These are phyloP conservation scores for Plebejus argus DNA, from an alignment of 2,888 invertebrate genomes.

Conservation along the genomic window DNA sequence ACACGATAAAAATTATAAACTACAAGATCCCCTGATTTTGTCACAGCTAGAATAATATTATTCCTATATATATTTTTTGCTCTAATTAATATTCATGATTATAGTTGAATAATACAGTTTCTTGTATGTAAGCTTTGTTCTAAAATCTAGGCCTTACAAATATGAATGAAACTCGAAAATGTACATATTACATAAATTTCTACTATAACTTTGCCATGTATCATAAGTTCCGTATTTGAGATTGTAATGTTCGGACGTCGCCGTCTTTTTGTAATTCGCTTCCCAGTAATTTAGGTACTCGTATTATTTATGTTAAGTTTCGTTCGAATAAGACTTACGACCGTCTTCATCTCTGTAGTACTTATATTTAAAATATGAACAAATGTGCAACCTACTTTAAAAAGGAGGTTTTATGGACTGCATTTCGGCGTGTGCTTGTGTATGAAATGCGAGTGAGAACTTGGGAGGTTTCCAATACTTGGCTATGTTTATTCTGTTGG, in stretches of 20 bases:
- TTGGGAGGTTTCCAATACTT: slow-evolving; percentile 51
- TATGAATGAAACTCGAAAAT: not conserved
- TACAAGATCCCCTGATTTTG: not conserved
- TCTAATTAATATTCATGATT: not conserved
- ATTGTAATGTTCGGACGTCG: slow-evolving; percentile 41
- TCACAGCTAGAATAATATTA: not conserved
- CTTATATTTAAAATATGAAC: slow-evolving; percentile 28
- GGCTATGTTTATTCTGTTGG: slow-evolving; percentile 69
- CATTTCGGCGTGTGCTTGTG: slow-evolving; percentile 19
- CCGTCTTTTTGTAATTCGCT: slow-evolving; percentile 38
- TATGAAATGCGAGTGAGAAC: slow-evolving; percentile 3
- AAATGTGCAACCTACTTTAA: slow-evolving; percentile 23
- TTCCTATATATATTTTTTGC: not conserved
- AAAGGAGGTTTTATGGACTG: slow-evolving; percentile 18
- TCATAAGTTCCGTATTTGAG: slow-evolving; percentile 28
- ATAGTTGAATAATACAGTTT: not conserved
- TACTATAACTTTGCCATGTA: slow-evolving; percentile 25
- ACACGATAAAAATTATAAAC: too few species aligned
- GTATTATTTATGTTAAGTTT: slow-evolving; percentile 31
- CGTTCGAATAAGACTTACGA: slow-evolving; percentile 18
- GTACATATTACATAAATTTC: slow-evolving; percentile 25
- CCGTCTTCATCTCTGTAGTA: slow-evolving; percentile 21
- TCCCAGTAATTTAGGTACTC: slow-evolving; percentile 22
- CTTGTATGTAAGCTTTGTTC: not conserved
- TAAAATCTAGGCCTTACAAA: not conserved